A percentile compares a stretch with the other conserved stretches of the same genome.
phyloP scores from a whole-genome alignment of 2,797 vertebrate genomes.

The Enteromius fasciolatus region DNA sequence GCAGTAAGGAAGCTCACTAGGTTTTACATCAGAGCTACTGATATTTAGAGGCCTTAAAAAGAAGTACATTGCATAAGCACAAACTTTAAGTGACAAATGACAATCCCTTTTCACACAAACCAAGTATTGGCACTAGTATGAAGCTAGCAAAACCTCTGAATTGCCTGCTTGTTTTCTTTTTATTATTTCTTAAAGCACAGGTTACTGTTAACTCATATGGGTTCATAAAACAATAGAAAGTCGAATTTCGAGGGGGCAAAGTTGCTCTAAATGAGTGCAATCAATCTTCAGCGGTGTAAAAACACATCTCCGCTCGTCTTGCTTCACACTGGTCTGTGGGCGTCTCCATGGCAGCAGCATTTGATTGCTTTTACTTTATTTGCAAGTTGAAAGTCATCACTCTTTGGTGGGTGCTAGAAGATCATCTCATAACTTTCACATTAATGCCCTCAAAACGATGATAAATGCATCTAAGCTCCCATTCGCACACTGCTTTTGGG shows the following conservation, averaged over 20 bases:
- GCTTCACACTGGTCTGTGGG: conserved; percentile 44
- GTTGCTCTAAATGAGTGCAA: conserved; percentile 69
- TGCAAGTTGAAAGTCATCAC: conserved; percentile 77
- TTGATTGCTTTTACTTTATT: conserved; percentile 76
- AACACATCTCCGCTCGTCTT: conserved; percentile 59
- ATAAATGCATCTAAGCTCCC: conserved; percentile 60
- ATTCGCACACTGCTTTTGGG: conserved; percentile 65
- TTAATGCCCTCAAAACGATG: conserved; percentile 70
- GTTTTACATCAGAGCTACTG: neutral
- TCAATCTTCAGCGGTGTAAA: conserved; percentile 69
- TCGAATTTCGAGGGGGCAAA: conserved; percentile 1
- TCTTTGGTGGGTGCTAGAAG: conserved; percentile 61
- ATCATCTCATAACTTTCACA: conserved; percentile 80
- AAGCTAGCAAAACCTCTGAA: neutral
- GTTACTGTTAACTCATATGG: neutral
- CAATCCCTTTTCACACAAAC: neutral
- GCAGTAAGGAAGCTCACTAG: neutral
- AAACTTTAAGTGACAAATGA: neutral
- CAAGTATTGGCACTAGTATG: neutral
- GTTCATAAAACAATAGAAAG: conserved; percentile 21
- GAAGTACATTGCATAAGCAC: neutral
- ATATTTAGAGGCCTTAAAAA: neutral
- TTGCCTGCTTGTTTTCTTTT: neutral
- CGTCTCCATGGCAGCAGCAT: conserved; percentile 46
- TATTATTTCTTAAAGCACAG: neutral